Base-by-base conservation (phyloP, 2,797 vertebrate species). In the Cebuella pygmaea region DNA sequence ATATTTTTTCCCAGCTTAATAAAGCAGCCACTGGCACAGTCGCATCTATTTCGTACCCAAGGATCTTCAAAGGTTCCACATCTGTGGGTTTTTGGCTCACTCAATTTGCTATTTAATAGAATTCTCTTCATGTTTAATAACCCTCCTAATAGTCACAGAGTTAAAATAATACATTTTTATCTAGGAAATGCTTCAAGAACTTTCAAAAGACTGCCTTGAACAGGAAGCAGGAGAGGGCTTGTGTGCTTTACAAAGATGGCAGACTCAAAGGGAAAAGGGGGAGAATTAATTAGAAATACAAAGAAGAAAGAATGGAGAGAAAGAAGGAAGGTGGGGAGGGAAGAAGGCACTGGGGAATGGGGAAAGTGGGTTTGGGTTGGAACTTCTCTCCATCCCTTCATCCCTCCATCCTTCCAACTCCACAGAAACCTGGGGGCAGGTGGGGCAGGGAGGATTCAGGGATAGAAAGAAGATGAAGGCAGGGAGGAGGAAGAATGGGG, bases 131-230 rank as follows among this genome's bases (percentile, higher is more conserved):
- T 92, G 92, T 95, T 97, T 94, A 97, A 96, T 96, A 96, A 91
- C 90, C 88, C 70, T 97, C 72, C 83, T 95, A 92, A 96, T 94
- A 95, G 85, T 78, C 59, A 46, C 52, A 19, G 95, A 90, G 81
- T 94, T 94, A 88, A 96, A 96, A 95, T 59, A 95, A 97, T 91
- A 91, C 85, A 75, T 90, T 97, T 96, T 95, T 89, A 88, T 95
- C 97, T 81, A 76, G 48, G 70, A 84, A 95, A 74, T 88, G 80
- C 80, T 64, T 95, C 88, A 91, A 95, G 82, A 94, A 93, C 55
- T 90, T 97, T 95, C 76, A 91, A 89, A 96, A 96, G 88, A 11
- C 67, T 55, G 44, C 30, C n/a, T 79, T 6, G 3, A 64, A 30
- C 61, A 74, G 94, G 85, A 91, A 90, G 39, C 36, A 17, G 75